These are phyloP conservation scores for Zapus hudsonius DNA, from an alignment of 2,113 vertebrate species.

Conservation along the genomic window DNA sequence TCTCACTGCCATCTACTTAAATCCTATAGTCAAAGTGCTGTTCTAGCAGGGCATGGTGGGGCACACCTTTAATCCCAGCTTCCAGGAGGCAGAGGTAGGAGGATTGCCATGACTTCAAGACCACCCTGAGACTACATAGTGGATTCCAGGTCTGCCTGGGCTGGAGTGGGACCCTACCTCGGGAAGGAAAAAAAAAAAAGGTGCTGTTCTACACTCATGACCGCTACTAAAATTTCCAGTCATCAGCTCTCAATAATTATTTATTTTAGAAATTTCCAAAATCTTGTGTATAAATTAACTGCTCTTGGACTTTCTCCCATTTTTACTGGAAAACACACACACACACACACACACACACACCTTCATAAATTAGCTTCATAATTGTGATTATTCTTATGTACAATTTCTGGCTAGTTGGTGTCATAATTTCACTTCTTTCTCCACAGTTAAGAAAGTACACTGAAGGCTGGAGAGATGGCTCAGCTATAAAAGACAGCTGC, in stretches of 20 bases:
- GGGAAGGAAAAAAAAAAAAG: no score
- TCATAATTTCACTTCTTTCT: background rate
- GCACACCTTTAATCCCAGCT: no score
- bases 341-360: background rate
- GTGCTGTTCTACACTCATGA: background rate
- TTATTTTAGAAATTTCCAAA: no score
- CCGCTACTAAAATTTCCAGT: background rate
- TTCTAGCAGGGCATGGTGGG: no score
- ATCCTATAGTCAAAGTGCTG: slow-evolving; percentile 3
- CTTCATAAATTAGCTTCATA: slow-evolving; percentile 12
- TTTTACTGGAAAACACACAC: background rate
- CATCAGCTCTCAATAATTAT: background rate
- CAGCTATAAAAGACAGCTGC: no score
- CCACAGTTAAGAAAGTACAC: background rate
- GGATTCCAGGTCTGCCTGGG: no score
- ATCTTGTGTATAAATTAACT: background rate
- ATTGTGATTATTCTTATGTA: background rate
- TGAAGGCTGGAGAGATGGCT: no score
- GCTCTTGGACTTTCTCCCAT: background rate
- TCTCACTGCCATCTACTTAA: background rate
- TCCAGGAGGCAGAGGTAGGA: no score
- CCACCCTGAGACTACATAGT: no score
- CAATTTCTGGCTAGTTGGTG: background rate
- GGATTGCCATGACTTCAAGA: no score
- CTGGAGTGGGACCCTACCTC: no score